Evolutionary conservation across 2,113 vertebrate species (phyloP), one percentile per base, ranked within the genome.

Genomic region (Turdus rufiventris): DNA sequence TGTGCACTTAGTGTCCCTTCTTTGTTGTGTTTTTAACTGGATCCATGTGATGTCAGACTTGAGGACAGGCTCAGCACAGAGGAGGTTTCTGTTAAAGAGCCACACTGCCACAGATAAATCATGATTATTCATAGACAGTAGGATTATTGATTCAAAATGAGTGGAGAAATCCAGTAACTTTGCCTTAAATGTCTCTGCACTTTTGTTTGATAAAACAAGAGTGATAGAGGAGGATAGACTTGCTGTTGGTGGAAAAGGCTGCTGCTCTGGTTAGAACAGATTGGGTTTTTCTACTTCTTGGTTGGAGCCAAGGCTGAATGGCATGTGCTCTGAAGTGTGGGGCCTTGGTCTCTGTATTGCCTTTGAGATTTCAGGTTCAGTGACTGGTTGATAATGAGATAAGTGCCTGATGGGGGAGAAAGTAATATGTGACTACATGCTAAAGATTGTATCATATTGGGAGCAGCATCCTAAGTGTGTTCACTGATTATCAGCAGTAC

Each of bases 271-370:
- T 80, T 79, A 47, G 58, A 73, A 33, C 31, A 82, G 40, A 48
- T 16, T 47, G 8, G 8, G 10, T 8, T 68, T 62, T 93, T 86
- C 29, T 56, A 2, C 57, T 13, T 61, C n/a, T 51, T 62, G 20
- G 31, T 0, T 86, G 51, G 9, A 92, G 40, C 43, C 29, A 63
- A 71, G 68, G 56, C 43, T 58, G 65, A 62, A 58, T 71, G 43
- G 29, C 33, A 29, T 23, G 34, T 70, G 34, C 33, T 84, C 9
- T 10, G 50, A 21, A 50, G 1, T 33, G 23, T 70, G 51, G 6
- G 26, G 56, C 33, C 14, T 70, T 0, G 0, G 4, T 11, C 5
- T 53, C 31, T 54, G 7, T 68, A 25, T 42, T 87, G 33, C 51
- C 68, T 86, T 66, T 66, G 60, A 60, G 47, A 67, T 38, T 75